A percentile compares a stretch with the other conserved stretches of the same genome.
Conservation (phyloP, 2,797 vertebrate genomes). For the Leucoraja ocellata region DNA sequence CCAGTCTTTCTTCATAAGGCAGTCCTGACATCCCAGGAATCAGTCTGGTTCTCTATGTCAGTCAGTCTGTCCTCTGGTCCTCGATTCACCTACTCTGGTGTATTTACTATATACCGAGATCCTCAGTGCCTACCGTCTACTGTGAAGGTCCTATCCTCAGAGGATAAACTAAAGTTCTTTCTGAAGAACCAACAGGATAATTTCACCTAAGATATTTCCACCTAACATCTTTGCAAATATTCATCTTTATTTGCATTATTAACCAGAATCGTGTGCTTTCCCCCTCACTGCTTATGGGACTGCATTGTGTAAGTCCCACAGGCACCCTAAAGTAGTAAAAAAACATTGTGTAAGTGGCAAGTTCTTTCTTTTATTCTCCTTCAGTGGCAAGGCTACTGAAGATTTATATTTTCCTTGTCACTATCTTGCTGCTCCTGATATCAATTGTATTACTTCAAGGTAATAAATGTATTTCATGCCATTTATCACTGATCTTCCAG, state of each 20-base stretch:
- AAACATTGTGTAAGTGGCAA: not conserved
- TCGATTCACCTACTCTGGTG: no score
- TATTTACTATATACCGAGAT: no score
- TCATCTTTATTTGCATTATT: not conserved
- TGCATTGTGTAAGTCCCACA: not conserved
- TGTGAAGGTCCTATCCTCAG: no score
- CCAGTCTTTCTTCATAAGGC: no score
- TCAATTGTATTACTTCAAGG: constrained; percentile 25
- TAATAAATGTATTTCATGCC: constrained; percentile 33
- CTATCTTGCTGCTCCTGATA: not conserved
- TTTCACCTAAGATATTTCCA: not conserved
- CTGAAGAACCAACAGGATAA: not conserved
- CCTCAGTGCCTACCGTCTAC: no score
- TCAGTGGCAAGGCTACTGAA: not conserved
- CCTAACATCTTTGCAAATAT: not conserved
- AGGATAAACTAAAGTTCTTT: not conserved
- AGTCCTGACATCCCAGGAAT: no score
- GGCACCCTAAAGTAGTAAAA: not conserved
- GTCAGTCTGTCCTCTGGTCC: no score
- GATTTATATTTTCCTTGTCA: constrained; percentile 7
- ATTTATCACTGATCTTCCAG: constrained; percentile 14
- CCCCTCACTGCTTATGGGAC: not conserved
- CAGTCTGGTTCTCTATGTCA: no score
- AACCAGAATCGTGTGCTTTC: not conserved
- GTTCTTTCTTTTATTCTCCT: not conserved